Conservation (phyloP, 2,113 vertebrate genomes). For the Stigmatopora nigra region DNA sequence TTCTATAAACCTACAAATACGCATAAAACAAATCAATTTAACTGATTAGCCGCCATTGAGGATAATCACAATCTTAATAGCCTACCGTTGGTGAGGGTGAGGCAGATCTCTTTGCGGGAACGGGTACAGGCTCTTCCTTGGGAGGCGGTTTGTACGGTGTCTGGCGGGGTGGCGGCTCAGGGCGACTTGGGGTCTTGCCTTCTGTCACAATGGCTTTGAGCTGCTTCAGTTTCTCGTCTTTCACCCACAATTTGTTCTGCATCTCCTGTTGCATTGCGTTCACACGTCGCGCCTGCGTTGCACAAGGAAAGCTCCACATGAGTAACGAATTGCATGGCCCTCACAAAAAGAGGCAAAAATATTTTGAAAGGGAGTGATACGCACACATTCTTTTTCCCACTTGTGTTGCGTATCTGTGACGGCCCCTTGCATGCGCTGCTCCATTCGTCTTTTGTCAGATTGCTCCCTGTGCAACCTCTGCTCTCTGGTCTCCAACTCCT, state of each 20-base stretch:
- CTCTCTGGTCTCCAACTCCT: slow-evolving; percentile 80
- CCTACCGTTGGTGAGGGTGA: slow-evolving; percentile 82
- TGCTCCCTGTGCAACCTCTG: slow-evolving; percentile 81
- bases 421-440: slow-evolving; percentile 82
- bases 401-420: slow-evolving; percentile 81
- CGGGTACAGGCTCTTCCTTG: slow-evolving; percentile 72
- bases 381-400: slow-evolving; percentile 96
- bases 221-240: slow-evolving; percentile 96
- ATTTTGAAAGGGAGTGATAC: slow-evolving; percentile 47
- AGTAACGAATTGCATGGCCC: background rate
- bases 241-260: slow-evolving; percentile 99
- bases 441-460: slow-evolving; percentile 81
- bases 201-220: slow-evolving; percentile 94
- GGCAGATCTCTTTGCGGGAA: slow-evolving; percentile 67
- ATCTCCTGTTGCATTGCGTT: slow-evolving; percentile 93
- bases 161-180: slow-evolving; percentile 65
- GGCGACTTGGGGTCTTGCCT: slow-evolving; percentile 66
- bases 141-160: slow-evolving; percentile 63
- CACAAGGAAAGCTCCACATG: background rate
- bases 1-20: too few species aligned
- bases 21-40: too few species aligned
- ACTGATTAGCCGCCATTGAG: too few species aligned
- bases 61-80: slow-evolving; percentile 8
- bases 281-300: slow-evolving; percentile 80
- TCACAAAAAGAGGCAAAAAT: background rate